phyloP scores from a whole-genome alignment of 2,888 invertebrate species.

The Synergus umbraculus region DNA sequence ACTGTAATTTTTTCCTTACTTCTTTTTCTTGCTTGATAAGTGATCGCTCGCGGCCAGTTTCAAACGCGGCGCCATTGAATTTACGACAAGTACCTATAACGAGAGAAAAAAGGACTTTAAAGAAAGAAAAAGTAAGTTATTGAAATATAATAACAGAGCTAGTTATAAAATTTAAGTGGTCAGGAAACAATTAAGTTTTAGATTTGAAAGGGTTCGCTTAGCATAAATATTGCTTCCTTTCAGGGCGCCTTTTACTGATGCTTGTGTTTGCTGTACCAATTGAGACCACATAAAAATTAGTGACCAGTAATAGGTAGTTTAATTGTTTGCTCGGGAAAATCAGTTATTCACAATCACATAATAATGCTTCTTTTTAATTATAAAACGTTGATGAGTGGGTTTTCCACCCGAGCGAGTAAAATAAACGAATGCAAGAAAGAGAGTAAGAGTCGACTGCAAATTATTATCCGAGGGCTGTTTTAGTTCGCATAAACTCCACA shows the following conservation, averaged over 20 bases:
- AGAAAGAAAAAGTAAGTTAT: not conserved
- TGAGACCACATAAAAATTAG: not conserved
- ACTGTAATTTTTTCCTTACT: conserved; percentile 24
- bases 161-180: not conserved
- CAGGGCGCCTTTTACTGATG: not conserved
- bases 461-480: not conserved
- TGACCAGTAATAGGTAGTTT: not conserved
- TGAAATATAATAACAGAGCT: not conserved
- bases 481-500: not conserved
- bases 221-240: conserved; percentile 17
- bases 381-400: not conserved
- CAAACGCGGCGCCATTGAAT: conserved; percentile 31
- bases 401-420: not conserved
- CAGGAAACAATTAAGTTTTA: conserved; percentile 11
- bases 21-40: conserved; percentile 26
- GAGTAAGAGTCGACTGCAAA: not conserved
- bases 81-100: conserved; percentile 20
- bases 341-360: not conserved
- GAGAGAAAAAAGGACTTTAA: not conserved
- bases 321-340: not conserved
- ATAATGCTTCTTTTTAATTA: not conserved
- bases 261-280: not conserved
- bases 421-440: not conserved
- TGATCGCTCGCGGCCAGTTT: conserved; percentile 35
- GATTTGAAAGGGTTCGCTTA: not conserved